A percentile compares a stretch with the other conserved stretches of the same genome.
Conservation (phyloP, 2,113 vertebrate species). For the Paracanthobrama guichenoti region DNA sequence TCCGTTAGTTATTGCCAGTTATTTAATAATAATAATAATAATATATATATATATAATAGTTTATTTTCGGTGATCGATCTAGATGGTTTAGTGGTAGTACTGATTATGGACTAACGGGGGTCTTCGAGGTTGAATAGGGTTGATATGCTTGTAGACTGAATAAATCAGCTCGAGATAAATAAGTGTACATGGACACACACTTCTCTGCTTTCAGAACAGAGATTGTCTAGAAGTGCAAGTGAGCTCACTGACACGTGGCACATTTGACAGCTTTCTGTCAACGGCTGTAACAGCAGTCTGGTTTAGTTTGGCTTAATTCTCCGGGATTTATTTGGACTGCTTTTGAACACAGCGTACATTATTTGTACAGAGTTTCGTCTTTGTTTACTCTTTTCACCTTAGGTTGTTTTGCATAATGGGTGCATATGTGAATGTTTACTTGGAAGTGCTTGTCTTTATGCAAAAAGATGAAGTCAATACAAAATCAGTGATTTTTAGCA, state of each 20-base stretch:
- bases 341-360: neutral
- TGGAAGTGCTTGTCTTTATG: neutral
- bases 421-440: neutral
- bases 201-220: neutral
- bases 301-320: neutral
- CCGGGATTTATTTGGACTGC: neutral
- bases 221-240: neutral
- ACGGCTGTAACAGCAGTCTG: neutral
- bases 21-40: no score
- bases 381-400: neutral
- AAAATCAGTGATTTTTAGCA: neutral
- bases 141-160: neutral
- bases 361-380: neutral
- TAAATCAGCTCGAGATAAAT: neutral
- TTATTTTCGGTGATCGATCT: neutral
- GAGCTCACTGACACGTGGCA: constrained; percentile 16
- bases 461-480: no score
- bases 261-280: neutral
- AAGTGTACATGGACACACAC: neutral
- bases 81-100: neutral
- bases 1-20: neutral
- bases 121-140: neutral
- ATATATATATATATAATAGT: no score
- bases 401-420: neutral
- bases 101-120: neutral